phyloP scores from a whole-genome alignment of 2,113 vertebrate genomes.

The Rhinopithecus roxellana region DNA sequence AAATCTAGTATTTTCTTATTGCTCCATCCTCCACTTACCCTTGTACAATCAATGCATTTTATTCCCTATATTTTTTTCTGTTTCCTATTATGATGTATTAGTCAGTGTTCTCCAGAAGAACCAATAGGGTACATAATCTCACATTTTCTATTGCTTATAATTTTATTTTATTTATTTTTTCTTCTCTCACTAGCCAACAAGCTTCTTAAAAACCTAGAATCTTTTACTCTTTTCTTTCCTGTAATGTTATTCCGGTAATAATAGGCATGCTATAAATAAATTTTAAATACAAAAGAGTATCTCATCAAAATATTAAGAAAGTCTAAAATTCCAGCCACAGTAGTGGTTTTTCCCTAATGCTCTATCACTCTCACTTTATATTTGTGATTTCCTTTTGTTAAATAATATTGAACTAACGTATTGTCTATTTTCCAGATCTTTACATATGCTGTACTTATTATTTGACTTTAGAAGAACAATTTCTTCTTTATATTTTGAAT shows the following conservation, averaged over 20 bases:
- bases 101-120: not conserved
- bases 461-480: not conserved
- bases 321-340: not conserved
- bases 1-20: not conserved
- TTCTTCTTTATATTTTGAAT: not conserved
- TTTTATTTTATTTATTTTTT: not conserved
- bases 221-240: not conserved
- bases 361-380: not conserved
- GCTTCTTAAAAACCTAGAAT: not conserved
- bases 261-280: not conserved
- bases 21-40: not conserved
- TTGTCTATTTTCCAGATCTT: not conserved
- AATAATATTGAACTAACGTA: not conserved
- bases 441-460: not conserved
- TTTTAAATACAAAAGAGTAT: not conserved
- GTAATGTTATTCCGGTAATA: not conserved
- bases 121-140: not conserved
- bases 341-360: not conserved
- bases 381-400: not conserved
- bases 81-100: not conserved
- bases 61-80: not conserved
- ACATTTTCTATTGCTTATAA: not conserved
- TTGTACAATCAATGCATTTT: not conserved
- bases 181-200: not conserved
- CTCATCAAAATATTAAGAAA: not conserved